These are phyloP conservation scores for Lophura nycthemera DNA, from an alignment of 2,113 vertebrate genomes.

Conservation along the genomic window DNA sequence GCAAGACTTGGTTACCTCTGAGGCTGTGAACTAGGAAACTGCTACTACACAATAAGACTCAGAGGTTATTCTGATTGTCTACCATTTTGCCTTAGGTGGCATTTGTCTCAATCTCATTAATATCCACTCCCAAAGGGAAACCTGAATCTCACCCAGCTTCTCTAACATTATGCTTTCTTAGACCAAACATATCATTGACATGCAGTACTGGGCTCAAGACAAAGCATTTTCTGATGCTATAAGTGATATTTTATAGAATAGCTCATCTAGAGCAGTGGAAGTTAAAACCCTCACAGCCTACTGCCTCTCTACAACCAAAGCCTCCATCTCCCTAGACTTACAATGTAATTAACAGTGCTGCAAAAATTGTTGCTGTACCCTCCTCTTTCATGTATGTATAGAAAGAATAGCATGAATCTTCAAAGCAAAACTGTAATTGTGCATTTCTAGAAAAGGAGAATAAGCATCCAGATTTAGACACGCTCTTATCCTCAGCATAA, in stretches of 20 bases:
- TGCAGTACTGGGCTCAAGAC: background rate
- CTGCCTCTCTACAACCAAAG: background rate
- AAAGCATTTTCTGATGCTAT: background rate
- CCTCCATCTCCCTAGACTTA: background rate
- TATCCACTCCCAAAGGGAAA: background rate
- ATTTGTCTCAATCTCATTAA: background rate
- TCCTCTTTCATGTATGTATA: background rate
- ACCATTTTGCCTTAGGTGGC: background rate
- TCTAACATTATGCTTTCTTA: background rate
- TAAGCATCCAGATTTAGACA: background rate
- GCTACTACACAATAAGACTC: background rate
- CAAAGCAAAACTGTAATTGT: background rate
- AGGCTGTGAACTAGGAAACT: background rate
- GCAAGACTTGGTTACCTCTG: background rate
- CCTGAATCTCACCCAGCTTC: background rate
- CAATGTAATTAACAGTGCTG: background rate
- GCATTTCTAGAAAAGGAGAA: background rate
- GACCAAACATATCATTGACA: background rate
- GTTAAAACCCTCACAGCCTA: background rate
- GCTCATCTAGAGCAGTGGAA: background rate
- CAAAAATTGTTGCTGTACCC: background rate
- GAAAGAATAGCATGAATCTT: background rate
- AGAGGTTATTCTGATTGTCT: background rate
- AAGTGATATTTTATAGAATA: background rate
- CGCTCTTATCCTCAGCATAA: background rate